Percentiles rank a stretch among this genome's conserved stretches.
phyloP scores from a whole-genome alignment of 2,888 invertebrate species.

The Anthrax anthrax region DNA sequence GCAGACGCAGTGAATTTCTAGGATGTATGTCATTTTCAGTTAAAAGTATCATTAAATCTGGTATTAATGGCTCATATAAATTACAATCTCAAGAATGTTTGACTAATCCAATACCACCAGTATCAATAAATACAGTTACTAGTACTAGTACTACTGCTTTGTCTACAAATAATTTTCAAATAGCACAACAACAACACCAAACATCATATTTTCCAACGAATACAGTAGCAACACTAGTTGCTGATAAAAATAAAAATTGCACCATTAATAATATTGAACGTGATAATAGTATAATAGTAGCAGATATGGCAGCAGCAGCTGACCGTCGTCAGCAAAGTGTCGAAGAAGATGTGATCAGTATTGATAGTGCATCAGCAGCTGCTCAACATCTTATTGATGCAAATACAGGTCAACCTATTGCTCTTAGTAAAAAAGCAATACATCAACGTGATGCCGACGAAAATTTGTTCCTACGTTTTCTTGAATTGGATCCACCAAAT shows the following conservation, averaged over 20 bases:
- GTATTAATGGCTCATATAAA: constrained; percentile 53
- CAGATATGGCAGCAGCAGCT: constrained; percentile 9
- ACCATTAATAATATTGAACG: background rate
- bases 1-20: constrained; percentile 83
- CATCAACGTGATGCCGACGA: constrained; percentile 54
- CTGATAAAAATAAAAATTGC: constrained; percentile 2
- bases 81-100: constrained; percentile 52
- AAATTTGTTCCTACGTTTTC: constrained; percentile 55
- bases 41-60: constrained; percentile 62
- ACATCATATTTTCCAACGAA: constrained; percentile 16
- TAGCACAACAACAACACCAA: background rate
- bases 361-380: constrained; percentile 23
- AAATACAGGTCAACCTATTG: constrained; percentile 20
- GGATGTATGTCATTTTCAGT: constrained; percentile 88
- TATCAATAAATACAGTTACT: constrained; percentile 10
- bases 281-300: constrained; percentile 12
- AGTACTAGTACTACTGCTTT: background rate
- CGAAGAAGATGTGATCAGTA: constrained; percentile 27
- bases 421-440: constrained; percentile 41
- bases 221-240: constrained; percentile 19
- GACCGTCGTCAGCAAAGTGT: constrained; percentile 31
- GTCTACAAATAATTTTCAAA: background rate
- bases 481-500: constrained; percentile 68
- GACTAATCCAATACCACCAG: constrained; percentile 33
- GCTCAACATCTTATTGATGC: constrained; percentile 12